Conservation (phyloP, 2,797 vertebrate species). For the Pangasius djambal region DNA sequence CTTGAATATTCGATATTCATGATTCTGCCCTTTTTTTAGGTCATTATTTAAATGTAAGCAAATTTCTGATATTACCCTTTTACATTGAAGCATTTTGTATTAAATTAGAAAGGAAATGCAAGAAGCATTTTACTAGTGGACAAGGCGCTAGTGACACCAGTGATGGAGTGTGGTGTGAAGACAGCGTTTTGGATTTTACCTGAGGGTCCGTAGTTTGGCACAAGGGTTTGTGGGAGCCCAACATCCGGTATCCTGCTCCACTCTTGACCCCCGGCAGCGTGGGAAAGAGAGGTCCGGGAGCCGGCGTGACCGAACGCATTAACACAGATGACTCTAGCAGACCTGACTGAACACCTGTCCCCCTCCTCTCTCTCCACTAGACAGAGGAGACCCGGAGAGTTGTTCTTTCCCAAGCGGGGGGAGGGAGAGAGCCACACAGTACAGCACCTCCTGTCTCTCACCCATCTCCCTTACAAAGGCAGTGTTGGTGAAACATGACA, state of each 20-base stretch:
- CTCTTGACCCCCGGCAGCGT: conserved; percentile 63
- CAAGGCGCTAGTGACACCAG: not conserved
- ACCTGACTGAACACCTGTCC: conserved; percentile 64
- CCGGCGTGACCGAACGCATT: conserved; percentile 64
- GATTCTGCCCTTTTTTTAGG: not conserved
- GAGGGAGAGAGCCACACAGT: conserved; percentile 4
- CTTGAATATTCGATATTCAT: not conserved
- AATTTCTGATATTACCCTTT: not conserved
- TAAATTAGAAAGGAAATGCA: not conserved
- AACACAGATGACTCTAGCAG: conserved; percentile 67
- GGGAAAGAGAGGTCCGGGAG: conserved; percentile 60
- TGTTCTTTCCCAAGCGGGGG: conserved; percentile 29
- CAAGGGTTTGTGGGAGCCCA: conserved; percentile 37
- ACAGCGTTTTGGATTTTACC: conserved; percentile 26
- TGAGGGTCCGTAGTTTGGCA: conserved; percentile 21
- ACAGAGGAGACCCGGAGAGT: conserved; percentile 45
- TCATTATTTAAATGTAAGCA: not conserved
- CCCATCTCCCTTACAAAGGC: conserved; percentile 36
- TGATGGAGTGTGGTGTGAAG: not conserved
- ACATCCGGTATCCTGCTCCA: conserved; percentile 54
- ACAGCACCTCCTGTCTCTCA: conserved; percentile 39
- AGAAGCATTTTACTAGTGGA: not conserved
- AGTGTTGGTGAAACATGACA: conserved; percentile 49
- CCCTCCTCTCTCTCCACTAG: conserved; percentile 47
- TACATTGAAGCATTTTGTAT: too few species aligned